Evolutionary conservation across 2,797 vertebrate genomes (phyloP), one percentile per base, ranked within the genome.

Genomic region (Anguilla anguilla): DNA sequence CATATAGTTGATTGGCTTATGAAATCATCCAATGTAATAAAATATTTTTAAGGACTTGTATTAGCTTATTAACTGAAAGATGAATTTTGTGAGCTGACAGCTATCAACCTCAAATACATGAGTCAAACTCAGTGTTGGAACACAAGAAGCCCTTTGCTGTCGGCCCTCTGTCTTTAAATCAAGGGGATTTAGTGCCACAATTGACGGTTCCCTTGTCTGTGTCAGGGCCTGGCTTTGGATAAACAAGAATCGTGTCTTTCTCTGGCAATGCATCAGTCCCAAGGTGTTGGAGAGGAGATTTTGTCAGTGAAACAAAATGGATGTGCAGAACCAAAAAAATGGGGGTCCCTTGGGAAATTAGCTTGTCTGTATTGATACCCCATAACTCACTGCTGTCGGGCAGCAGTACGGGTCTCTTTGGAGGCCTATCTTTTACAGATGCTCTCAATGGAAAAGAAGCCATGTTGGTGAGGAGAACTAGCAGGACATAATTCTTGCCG

Each of bases 301-400:
- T 79, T 79, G 74, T 79, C 74, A 79, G 74, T 79, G 74, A 46
- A 46, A 79, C 74, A 43, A 79, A 79, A 79, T 79, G 74, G 74
- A 79, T 79, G 35, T 79, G 74, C 74, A 39, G 35, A 39, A 31
- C 69, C 69, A 9, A 43, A 79, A 79, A 67, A n/a, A 67, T 25
- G 61, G 74, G 74, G 35, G 74, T 79, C 74, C 17, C 74, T 46
- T 79, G 74, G 74, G 74, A 79, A 79, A 79, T 79, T 79, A 79
- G 17, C 31, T 13, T 46, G 31, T 35, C 39, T 79, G 74, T 79
- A 79, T 79, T 79, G 74, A 43, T 46, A 79, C 35, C 74, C 74
- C 39, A 79, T 79, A 17, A 79, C 46, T 79, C 74, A 79, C 74
- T 79, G 74, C 74, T 79, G 13, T 43, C 6, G 74, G 74, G 74